Evolutionary conservation across 2,797 vertebrate genomes (phyloP).

Genomic region (Acrossocheilus fasciatus): DNA sequence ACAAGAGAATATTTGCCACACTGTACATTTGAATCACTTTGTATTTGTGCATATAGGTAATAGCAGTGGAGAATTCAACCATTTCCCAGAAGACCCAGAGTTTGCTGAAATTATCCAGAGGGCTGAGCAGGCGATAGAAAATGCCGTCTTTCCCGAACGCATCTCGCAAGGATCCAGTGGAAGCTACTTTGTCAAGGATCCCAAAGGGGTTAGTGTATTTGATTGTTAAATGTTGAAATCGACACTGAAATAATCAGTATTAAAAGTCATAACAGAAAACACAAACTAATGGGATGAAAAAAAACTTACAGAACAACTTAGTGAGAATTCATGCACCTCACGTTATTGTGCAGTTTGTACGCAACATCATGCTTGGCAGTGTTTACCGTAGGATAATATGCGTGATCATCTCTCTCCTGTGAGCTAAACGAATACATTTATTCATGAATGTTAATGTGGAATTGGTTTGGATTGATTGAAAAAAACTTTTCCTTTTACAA

Average conservation of each 20-base stretch:
- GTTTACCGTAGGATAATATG: constrained; percentile 1
- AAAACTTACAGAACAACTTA: not conserved
- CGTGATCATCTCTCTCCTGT: not conserved
- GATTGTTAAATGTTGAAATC: not conserved
- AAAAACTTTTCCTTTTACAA: not conserved
- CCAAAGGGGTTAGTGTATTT: constrained; percentile 83
- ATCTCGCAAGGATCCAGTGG: constrained; percentile 98
- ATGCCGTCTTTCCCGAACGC: constrained; percentile 90
- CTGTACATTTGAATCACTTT: not conserved
- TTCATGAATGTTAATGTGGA: not conserved
- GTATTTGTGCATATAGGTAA: constrained; percentile 61
- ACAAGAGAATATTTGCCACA: not conserved
- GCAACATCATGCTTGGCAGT: not conserved
- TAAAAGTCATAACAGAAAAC: not conserved
- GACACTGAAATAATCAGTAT: not conserved
- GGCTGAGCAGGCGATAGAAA: constrained; percentile 92
- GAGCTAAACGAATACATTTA: not conserved
- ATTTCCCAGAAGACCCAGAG: constrained; percentile 90
- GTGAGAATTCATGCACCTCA: not conserved
- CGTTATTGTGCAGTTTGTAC: not conserved
- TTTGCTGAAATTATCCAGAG: constrained; percentile 89
- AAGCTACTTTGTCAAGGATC: constrained; percentile 98
- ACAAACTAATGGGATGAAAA: not conserved
- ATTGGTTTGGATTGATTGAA: not conserved
- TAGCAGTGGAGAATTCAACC: constrained; percentile 84